Conservation (phyloP, 2,888 invertebrate genomes). For the Latheticus oryzae region DNA sequence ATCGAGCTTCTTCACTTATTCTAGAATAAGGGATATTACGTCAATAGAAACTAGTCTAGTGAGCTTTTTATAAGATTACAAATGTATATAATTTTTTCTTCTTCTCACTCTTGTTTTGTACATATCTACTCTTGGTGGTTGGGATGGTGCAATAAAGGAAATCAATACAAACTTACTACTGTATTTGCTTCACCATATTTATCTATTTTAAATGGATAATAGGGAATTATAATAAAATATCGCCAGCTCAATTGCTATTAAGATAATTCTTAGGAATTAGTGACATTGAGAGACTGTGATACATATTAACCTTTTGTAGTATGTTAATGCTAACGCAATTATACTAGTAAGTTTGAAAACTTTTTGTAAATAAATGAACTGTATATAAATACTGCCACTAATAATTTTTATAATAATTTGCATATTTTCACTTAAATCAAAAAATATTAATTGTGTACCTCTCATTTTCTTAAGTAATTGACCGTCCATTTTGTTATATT, state of each 20-base stretch:
- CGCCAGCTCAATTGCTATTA: conserved; percentile 39
- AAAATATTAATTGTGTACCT: conserved; percentile 13
- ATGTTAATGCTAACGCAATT: conserved; percentile 49
- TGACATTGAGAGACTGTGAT: conserved; percentile 47
- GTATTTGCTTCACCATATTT: conserved; percentile 51
- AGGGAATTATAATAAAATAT: conserved; percentile 6
- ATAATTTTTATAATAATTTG: conserved; percentile 28
- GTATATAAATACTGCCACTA: conserved; percentile 28
- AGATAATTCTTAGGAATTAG: conserved; percentile 40
- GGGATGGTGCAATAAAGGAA: conserved; percentile 65
- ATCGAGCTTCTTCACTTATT: conserved; percentile 83
- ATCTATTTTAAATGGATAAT: conserved; percentile 31
- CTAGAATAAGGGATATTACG: conserved; percentile 69
- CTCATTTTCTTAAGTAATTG: conserved; percentile 30
- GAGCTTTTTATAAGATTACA: conserved; percentile 26
- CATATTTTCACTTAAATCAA: conserved; percentile 6
- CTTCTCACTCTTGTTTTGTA: conserved; percentile 48
- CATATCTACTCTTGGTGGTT: conserved; percentile 62
- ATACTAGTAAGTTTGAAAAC: conserved; percentile 58
- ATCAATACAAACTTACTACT: conserved; percentile 59
- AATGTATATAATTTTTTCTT: conserved; percentile 46
- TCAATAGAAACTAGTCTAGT: conserved; percentile 33
- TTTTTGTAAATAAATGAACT: conserved; percentile 48
- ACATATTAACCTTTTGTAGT: conserved; percentile 41
- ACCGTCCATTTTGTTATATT: conserved; percentile 48